Percentiles rank a stretch among this genome's conserved stretches.
phyloP scores from a whole-genome alignment of 2,888 invertebrate species.

The Drosophila neotestacea region DNA sequence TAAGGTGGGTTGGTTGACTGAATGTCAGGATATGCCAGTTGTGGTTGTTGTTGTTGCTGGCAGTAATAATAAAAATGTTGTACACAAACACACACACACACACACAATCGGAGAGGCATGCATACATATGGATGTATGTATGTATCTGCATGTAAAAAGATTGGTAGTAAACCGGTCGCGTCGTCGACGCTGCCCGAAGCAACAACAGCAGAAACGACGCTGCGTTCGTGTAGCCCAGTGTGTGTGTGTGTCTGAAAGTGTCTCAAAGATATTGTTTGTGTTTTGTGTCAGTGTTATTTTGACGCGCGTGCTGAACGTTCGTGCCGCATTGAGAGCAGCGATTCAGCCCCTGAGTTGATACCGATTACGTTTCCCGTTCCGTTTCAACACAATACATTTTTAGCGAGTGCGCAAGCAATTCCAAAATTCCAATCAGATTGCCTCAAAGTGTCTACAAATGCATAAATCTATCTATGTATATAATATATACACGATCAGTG shows the following conservation, averaged over 20 bases:
- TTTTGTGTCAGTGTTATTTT: slow-evolving; percentile 85
- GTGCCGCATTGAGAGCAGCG: slow-evolving; percentile 63
- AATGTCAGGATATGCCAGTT: slow-evolving; percentile 71
- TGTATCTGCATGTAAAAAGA: slow-evolving; percentile 49
- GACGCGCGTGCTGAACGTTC: slow-evolving; percentile 86
- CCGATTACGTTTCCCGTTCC: slow-evolving; percentile 37
- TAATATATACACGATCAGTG: slow-evolving; percentile 17
- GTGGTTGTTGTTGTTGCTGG: slow-evolving; percentile 51
- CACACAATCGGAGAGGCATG: not conserved
- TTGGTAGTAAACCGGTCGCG: slow-evolving; percentile 69
- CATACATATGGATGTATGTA: slow-evolving; percentile 13
- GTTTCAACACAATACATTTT: slow-evolving; percentile 27
- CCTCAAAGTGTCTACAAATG: slow-evolving; percentile 45
- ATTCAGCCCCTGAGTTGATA: slow-evolving; percentile 40
- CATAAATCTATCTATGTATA: not conserved
- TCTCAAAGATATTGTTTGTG: slow-evolving; percentile 83
- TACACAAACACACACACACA: slow-evolving; percentile 50
- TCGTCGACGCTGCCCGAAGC: slow-evolving; percentile 56
- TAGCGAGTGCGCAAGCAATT: slow-evolving; percentile 39
- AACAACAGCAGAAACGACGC: slow-evolving; percentile 47
- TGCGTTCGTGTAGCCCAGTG: slow-evolving; percentile 34
- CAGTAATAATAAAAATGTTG: slow-evolving; percentile 75
- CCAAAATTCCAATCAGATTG: slow-evolving; percentile 50
- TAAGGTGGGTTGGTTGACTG: slow-evolving; percentile 80
- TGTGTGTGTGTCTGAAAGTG: slow-evolving; percentile 53